Conservation (phyloP, 2,888 invertebrate genomes). For the Alcis repandata region DNA sequence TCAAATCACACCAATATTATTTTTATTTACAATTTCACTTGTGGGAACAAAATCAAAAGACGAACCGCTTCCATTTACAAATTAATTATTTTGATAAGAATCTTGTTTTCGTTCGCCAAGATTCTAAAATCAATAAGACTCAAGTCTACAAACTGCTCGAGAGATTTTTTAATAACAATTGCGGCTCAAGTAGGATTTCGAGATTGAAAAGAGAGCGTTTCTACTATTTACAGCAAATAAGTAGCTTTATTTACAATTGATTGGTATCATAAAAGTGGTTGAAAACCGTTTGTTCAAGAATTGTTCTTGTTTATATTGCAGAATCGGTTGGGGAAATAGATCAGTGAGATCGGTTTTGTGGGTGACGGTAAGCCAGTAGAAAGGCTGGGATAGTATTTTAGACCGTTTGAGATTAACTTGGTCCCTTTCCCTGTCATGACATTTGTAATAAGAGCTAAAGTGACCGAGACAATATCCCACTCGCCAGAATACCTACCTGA, state of each 20-base stretch:
- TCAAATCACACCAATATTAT: too few species aligned
- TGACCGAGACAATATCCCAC: too few species aligned
- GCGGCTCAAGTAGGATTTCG: background rate
- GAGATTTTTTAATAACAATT: background rate
- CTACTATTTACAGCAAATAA: background rate
- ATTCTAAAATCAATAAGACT: conserved; percentile 8
- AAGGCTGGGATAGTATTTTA: too few species aligned
- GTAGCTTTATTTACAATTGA: background rate
- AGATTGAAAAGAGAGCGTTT: background rate
- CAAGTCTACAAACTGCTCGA: background rate
- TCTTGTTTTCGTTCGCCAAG: conserved; percentile 9
- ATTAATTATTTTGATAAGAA: conserved; percentile 3
- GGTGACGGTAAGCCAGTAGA: too few species aligned
- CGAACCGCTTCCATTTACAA: background rate
- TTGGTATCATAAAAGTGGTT: background rate
- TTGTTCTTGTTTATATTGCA: too few species aligned
- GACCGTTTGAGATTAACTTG: too few species aligned
- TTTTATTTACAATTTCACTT: too few species aligned
- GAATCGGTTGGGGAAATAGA: too few species aligned
- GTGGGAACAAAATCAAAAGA: background rate
- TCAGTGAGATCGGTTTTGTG: too few species aligned
- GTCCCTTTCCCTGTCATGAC: too few species aligned
- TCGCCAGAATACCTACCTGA: too few species aligned
- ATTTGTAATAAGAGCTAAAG: too few species aligned
- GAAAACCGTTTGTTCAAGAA: background rate